A percentile compares a stretch with the other conserved stretches of the same genome.
phyloP scores from a whole-genome alignment of 2,888 invertebrate genomes.

The Aquatica leii region DNA sequence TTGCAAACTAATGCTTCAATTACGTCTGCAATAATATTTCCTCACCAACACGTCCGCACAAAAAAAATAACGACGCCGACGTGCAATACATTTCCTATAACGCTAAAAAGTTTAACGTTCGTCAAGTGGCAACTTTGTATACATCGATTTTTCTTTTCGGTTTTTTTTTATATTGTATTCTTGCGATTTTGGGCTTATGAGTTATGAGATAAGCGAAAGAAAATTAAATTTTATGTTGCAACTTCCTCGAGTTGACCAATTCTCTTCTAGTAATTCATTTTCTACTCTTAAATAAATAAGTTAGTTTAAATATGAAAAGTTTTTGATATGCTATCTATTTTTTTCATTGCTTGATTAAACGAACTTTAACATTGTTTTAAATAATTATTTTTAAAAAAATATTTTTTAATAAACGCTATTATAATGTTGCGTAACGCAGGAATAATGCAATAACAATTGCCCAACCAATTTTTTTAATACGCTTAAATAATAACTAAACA shows the following conservation, averaged over 20 bases:
- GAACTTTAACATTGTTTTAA: too few species aligned
- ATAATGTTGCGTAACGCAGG: too few species aligned
- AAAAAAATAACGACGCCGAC: constrained; percentile 10
- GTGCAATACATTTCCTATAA: constrained; percentile 7
- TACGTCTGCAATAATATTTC: constrained; percentile 18
- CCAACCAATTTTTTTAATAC: too few species aligned
- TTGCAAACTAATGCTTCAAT: constrained; percentile 29
- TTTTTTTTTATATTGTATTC: constrained; percentile 9
- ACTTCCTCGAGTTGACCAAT: constrained; percentile 8
- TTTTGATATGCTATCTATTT: too few species aligned
- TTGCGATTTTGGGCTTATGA: constrained; percentile 4
- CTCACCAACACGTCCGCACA: background rate
- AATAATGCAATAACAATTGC: too few species aligned
- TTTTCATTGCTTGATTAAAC: too few species aligned
- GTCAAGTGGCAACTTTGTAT: constrained; percentile 21
- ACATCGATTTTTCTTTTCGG: constrained; percentile 24
- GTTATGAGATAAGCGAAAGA: constrained; percentile 19
- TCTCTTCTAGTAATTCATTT: constrained; percentile 1
- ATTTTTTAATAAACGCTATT: too few species aligned
- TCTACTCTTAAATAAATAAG: background rate
- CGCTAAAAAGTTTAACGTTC: constrained; percentile 27
- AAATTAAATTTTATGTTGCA: constrained; percentile 24
- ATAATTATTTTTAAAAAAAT: too few species aligned
- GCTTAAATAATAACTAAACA: too few species aligned
- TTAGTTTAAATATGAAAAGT: too few species aligned